These are phyloP conservation scores for Mycteria americana DNA, from an alignment of 2,797 vertebrate genomes.

Conservation along the genomic window DNA sequence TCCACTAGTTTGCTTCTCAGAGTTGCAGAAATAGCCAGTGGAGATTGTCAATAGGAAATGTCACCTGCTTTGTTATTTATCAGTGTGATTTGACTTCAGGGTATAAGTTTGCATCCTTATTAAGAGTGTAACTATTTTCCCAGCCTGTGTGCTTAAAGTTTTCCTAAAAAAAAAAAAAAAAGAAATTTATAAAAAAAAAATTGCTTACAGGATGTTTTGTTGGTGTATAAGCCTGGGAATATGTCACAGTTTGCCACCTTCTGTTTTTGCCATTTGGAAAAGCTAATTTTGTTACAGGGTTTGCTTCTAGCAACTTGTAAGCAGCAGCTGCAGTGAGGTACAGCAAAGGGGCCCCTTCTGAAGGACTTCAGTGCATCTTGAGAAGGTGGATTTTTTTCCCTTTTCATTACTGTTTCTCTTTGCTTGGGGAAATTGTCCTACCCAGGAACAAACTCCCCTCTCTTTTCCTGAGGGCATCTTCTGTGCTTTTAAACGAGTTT, in stretches of 20 bases:
- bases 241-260: constrained; percentile 21
- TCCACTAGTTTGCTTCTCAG: not conserved
- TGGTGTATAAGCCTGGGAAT: constrained; percentile 1
- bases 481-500: not conserved
- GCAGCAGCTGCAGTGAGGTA: constrained; percentile 6
- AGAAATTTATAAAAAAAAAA: not conserved
- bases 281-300: constrained; percentile 19
- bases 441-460: not conserved
- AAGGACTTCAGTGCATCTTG: not conserved
- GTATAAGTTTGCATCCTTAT: not conserved
- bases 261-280: constrained; percentile 57
- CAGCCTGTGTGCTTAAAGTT: not conserved
- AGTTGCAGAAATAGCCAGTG: not conserved
- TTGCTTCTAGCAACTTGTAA: constrained; percentile 7
- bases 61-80: not conserved
- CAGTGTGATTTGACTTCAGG: not conserved
- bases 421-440: not conserved
- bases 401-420: not conserved
- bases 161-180: not conserved
- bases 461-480: not conserved
- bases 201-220: not conserved
- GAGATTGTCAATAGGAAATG: not conserved
- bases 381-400: not conserved
- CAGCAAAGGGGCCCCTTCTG: not conserved
- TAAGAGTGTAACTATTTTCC: not conserved